Evolutionary conservation across 2,888 invertebrate genomes (phyloP).

Genomic region (Drosophila prolongata): DNA sequence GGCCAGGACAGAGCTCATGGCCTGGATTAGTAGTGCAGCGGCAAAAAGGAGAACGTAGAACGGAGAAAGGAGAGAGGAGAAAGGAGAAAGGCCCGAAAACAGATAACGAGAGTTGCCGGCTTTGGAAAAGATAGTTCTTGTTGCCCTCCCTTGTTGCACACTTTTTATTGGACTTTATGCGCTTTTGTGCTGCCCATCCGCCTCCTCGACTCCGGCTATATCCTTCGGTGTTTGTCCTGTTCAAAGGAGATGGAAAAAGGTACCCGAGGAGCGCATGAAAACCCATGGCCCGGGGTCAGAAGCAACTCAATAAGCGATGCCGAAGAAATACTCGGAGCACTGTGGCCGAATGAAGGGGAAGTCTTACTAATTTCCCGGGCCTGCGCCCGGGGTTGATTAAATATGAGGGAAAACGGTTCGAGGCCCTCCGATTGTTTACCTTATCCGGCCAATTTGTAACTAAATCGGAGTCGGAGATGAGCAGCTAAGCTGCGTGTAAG

Average conservation of each 20-base stretch:
- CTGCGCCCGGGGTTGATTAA: conserved; percentile 66
- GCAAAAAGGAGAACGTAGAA: conserved; percentile 48
- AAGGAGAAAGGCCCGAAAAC: conserved; percentile 59
- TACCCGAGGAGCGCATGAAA: conserved; percentile 59
- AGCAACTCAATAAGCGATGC: conserved; percentile 69
- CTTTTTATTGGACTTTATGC: conserved; percentile 80
- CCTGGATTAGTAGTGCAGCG: conserved; percentile 77
- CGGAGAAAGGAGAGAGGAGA: conserved; percentile 29
- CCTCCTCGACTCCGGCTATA: conserved; percentile 31
- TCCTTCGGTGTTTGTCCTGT: conserved; percentile 37
- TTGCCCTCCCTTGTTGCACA: conserved; percentile 61
- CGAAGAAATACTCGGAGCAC: conserved; percentile 20
- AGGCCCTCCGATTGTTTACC: conserved; percentile 29
- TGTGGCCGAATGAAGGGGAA: conserved; percentile 48
- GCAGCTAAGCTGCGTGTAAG: conserved; percentile 71
- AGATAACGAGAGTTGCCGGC: conserved; percentile 68
- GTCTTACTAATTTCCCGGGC: conserved; percentile 64
- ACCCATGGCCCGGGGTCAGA: conserved; percentile 65
- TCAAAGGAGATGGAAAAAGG: conserved; percentile 41
- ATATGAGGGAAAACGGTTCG: conserved; percentile 62
- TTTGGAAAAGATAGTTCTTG: conserved; percentile 76
- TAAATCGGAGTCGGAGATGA: conserved; percentile 67
- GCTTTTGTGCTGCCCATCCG: conserved; percentile 60
- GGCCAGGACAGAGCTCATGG: conserved; percentile 53
- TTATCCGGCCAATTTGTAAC: conserved; percentile 63